These are phyloP conservation scores for Andrena haemorrhoa DNA, from an alignment of 2,888 invertebrate genomes.

Conservation along the genomic window DNA sequence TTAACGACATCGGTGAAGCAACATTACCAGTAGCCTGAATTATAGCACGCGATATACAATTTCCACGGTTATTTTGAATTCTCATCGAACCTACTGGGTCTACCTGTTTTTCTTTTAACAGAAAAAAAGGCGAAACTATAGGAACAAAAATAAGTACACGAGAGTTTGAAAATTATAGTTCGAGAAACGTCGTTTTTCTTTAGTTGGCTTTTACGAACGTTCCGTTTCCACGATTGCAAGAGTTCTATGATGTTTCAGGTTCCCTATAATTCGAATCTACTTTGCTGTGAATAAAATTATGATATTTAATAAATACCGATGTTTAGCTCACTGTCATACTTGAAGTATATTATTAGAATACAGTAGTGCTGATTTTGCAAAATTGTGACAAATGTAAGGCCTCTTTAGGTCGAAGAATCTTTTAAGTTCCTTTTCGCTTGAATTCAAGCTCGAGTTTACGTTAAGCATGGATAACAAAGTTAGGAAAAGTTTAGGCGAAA, in stretches of 20 bases:
- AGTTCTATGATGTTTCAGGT: neutral
- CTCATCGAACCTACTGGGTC: too few species aligned
- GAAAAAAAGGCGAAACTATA: neutral
- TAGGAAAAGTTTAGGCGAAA: constrained; percentile 1
- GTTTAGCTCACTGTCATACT: neutral
- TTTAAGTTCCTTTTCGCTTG: neutral
- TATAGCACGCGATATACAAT: neutral
- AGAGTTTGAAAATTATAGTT: neutral
- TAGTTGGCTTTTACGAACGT: neutral
- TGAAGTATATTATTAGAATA: too few species aligned
- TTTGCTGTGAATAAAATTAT: neutral
- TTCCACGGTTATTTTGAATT: too few species aligned
- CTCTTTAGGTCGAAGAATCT: neutral
- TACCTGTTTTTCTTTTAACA: neutral
- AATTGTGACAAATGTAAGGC: neutral
- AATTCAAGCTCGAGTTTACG: neutral
- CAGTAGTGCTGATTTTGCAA: neutral
- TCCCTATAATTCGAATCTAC: neutral
- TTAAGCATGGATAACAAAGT: constrained; percentile 23
- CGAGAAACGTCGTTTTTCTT: neutral
- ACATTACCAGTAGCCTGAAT: neutral
- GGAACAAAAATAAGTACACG: neutral
- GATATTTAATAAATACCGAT: neutral
- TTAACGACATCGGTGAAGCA: neutral
- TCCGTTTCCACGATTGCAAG: neutral